Conservation (phyloP, 2,113 vertebrate species). For the Aegithalos caudatus region DNA sequence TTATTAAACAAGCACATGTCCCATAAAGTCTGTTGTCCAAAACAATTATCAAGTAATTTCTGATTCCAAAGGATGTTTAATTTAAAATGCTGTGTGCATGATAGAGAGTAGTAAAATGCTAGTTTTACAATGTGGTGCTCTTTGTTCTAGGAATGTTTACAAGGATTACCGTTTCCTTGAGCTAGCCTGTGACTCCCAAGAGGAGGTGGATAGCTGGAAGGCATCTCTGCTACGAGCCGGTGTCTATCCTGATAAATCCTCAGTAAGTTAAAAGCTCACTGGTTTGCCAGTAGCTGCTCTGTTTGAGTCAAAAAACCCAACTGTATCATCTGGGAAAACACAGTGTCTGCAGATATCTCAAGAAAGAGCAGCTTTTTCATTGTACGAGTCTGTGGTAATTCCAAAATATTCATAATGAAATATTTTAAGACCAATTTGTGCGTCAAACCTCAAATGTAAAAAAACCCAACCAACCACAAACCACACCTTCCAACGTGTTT, state of each 20-base stretch:
- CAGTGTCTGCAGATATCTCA: neutral
- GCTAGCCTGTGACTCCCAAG: slow-evolving; percentile 87
- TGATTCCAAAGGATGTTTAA: neutral
- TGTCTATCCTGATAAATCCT: slow-evolving; percentile 88
- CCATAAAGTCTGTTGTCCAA: neutral
- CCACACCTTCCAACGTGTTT: neutral
- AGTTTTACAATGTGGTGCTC: slow-evolving; percentile 50
- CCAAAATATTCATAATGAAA: neutral
- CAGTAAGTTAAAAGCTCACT: slow-evolving; percentile 74
- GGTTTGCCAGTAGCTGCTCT: slow-evolving; percentile 26
- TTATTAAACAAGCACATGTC: slow-evolving; percentile 28
- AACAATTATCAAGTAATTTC: slow-evolving; percentile 13
- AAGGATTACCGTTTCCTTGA: slow-evolving; percentile 94
- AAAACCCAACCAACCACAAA: neutral
- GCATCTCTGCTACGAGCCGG: slow-evolving; percentile 90
- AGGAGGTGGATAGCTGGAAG: slow-evolving; percentile 94
- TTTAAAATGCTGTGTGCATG: neutral
- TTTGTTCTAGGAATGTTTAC: slow-evolving; percentile 88
- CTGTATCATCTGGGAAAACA: neutral
- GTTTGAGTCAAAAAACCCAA: neutral
- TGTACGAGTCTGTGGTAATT: neutral
- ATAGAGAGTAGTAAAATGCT: neutral
- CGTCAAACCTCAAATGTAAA: neutral
- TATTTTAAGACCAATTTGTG: slow-evolving; percentile 16
- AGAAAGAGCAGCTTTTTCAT: neutral